These are phyloP conservation scores for Acropora tenuis DNA, from an alignment of 64 coral and sea anemone genomes.

Conservation along the genomic window DNA sequence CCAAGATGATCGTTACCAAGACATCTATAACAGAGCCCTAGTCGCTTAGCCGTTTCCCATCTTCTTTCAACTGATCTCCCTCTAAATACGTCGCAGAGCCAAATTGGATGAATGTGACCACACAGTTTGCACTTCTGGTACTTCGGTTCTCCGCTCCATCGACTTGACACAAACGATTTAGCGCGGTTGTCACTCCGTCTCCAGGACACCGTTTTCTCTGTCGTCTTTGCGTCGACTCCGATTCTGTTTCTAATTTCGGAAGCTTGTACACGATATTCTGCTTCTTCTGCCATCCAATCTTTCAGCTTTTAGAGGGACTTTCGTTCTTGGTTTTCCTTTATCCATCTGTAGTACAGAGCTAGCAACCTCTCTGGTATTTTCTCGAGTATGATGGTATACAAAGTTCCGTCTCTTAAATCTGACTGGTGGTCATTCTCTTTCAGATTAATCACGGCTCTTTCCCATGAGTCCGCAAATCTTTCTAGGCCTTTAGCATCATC, in stretches of 20 bases:
- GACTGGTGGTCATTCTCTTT: conserved; percentile 64
- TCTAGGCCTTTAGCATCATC: conserved; percentile 57
- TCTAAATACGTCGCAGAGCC: not conserved
- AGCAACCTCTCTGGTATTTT: conserved; percentile 20
- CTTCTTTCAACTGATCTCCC: not conserved
- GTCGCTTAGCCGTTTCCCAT: conserved; percentile 18
- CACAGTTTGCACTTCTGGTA: not conserved
- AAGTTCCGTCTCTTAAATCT: conserved; percentile 65
- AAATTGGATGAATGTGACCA: not conserved
- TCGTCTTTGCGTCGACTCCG: conserved; percentile 1
- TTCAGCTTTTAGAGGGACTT: conserved; percentile 49
- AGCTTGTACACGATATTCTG: conserved; percentile 61
- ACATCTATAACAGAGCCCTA: not conserved
- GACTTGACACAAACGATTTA: conserved; percentile 8
- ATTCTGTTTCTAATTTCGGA: conserved; percentile 51
- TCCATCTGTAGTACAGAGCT: not conserved
- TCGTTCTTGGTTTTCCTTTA: conserved; percentile 41
- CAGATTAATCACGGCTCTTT: conserved; percentile 51
- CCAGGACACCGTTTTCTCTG: not conserved
- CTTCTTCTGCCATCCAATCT: conserved; percentile 65
- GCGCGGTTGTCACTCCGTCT: not conserved
- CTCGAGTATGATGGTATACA: conserved; percentile 60
- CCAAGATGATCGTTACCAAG: conserved; percentile 6
- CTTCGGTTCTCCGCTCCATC: not conserved
- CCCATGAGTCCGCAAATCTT: conserved; percentile 62